phyloP scores from a whole-genome alignment of 2,888 invertebrate species.

The Troides helena region DNA sequence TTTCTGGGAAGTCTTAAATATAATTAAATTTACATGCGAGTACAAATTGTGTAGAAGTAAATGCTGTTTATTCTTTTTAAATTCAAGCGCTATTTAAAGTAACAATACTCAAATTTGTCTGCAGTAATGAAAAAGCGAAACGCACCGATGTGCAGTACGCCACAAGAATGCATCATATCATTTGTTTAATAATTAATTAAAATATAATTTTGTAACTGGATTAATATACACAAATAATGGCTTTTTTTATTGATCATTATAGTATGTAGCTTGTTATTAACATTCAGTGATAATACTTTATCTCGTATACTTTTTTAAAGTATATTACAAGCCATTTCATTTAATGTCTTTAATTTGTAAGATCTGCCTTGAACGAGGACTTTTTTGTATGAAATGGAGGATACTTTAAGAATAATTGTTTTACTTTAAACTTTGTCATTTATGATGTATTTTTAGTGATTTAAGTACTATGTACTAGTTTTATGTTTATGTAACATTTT shows the following conservation, averaged over 20 bases:
- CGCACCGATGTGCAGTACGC: slow-evolving; percentile 60
- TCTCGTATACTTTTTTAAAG: slow-evolving; percentile 38
- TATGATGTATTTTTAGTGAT: neutral
- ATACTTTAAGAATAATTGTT: slow-evolving; percentile 33
- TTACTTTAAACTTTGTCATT: neutral
- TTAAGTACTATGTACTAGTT: neutral
- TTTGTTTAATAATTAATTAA: slow-evolving; percentile 76
- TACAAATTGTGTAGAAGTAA: neutral
- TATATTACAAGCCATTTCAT: slow-evolving; percentile 52
- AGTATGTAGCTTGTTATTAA: slow-evolving; percentile 51
- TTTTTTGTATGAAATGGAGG: slow-evolving; percentile 78
- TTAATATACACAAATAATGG: slow-evolving; percentile 61
- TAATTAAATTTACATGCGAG: neutral
- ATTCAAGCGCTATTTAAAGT: slow-evolving; percentile 6
- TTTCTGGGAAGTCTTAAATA: neutral
- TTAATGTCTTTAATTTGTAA: slow-evolving; percentile 37
- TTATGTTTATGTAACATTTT: slow-evolving; percentile 16
- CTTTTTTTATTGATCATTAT: slow-evolving; percentile 49
- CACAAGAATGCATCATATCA: slow-evolving; percentile 81
- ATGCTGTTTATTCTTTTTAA: neutral
- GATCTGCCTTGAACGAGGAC: slow-evolving; percentile 62
- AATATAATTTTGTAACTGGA: slow-evolving; percentile 65
- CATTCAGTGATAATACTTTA: slow-evolving; percentile 38
- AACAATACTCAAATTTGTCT: slow-evolving; percentile 42
- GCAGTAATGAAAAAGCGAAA: slow-evolving; percentile 51